Evolutionary conservation across 2,113 vertebrate species (phyloP).

Genomic region (Dascyllus trimaculatus): DNA sequence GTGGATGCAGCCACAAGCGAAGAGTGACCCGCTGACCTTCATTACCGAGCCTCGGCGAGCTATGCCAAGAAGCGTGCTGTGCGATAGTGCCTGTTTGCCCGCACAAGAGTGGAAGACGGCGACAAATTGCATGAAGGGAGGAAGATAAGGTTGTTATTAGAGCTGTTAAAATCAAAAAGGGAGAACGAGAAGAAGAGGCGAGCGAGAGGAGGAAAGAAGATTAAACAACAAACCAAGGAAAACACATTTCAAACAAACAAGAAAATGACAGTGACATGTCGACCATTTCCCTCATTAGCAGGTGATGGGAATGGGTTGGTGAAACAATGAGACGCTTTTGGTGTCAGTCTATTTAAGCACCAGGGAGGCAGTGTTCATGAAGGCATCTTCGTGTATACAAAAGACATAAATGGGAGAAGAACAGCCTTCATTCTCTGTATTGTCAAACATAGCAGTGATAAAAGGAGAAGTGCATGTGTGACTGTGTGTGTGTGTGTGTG

Average conservation of each 20-base stretch:
- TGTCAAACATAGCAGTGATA: conserved; percentile 31
- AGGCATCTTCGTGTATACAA: conserved; percentile 4
- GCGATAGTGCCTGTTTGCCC: conserved; percentile 54
- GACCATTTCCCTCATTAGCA: conserved; percentile 27
- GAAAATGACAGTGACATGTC: conserved; percentile 27
- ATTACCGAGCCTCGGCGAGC: conserved; percentile 69
- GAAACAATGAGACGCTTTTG: conserved; percentile 8
- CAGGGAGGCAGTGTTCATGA: not conserved
- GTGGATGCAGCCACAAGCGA: conserved; percentile 40
- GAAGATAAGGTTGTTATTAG: conserved; percentile 73
- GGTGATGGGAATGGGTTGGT: conserved; percentile 15
- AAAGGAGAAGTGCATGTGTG: conserved; percentile 19
- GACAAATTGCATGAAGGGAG: conserved; percentile 63
- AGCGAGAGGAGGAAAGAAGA: conserved; percentile 16
- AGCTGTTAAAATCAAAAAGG: conserved; percentile 61
- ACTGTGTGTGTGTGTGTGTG: conserved; percentile 35
- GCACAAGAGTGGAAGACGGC: conserved; percentile 41
- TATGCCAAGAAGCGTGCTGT: conserved; percentile 26
- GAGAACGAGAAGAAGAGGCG: conserved; percentile 11
- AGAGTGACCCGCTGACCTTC: conserved; percentile 72
- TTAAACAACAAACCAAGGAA: conserved; percentile 34
- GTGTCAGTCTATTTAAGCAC: conserved; percentile 12
- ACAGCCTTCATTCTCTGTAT: conserved; percentile 1
- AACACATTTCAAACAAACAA: conserved; percentile 33
- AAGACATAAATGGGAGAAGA: conserved; percentile 17